Conservation (phyloP, 2,797 vertebrate species). For the Anguilla marmorata region DNA sequence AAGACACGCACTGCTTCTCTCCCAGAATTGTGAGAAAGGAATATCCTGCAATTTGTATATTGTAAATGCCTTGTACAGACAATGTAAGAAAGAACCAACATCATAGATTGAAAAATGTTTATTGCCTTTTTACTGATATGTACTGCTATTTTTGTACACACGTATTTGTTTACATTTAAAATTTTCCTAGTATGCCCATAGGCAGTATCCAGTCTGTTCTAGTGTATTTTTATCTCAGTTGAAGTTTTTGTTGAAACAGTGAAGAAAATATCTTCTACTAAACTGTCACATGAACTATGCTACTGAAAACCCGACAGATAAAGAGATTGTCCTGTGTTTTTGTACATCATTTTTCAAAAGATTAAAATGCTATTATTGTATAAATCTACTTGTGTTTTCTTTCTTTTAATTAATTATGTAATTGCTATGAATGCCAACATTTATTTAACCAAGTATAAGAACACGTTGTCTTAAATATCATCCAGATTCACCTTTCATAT, state of each 20-base stretch:
- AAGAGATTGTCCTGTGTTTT: conserved; percentile 23
- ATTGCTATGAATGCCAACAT: background rate
- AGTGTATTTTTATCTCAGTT: background rate
- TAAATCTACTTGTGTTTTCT: background rate
- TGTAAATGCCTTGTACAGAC: conserved; percentile 32
- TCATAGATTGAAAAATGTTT: conserved; percentile 12
- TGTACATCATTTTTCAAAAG: conserved; percentile 9
- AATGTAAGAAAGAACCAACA: background rate
- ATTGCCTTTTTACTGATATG: background rate
- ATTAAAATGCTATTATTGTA: conserved; percentile 22
- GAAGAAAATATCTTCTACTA: background rate
- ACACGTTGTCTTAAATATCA: background rate
- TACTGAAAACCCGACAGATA: background rate
- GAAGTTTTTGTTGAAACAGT: background rate
- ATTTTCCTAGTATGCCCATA: background rate
- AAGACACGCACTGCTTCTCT: conserved; percentile 13
- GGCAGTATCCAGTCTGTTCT: background rate
- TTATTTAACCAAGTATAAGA: background rate
- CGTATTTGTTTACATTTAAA: conserved; percentile 20
- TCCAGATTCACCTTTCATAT: background rate
- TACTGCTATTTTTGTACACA: conserved; percentile 1
- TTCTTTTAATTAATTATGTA: background rate
- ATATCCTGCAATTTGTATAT: background rate
- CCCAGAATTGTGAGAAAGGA: background rate
- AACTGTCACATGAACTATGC: conserved; percentile 6